Percentiles rank a stretch among this genome's conserved stretches.
These are phyloP conservation scores for Vulpes ferrilata DNA, from an alignment of 2,113 vertebrate species.

Conservation along the genomic window DNA sequence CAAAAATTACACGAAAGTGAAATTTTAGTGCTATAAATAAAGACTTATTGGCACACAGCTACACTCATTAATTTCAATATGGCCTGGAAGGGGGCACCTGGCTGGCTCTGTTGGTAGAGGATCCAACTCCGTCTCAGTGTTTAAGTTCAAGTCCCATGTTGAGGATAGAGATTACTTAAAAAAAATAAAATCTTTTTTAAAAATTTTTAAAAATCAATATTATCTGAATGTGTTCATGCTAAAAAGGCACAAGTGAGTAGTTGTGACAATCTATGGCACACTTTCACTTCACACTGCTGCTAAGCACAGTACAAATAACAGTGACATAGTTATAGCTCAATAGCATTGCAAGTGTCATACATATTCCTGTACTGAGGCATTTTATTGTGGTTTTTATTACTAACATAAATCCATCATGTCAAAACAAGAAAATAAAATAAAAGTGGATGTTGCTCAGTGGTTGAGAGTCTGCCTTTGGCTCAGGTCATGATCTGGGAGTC, in stretches of 20 bases:
- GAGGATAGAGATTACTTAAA: background rate
- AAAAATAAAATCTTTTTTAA: background rate
- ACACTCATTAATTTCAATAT: background rate
- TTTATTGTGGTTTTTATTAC: background rate
- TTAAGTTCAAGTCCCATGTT: background rate
- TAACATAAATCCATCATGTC: background rate
- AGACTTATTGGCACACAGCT: background rate
- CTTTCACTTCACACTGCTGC: background rate
- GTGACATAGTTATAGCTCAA: background rate
- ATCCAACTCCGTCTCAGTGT: background rate
- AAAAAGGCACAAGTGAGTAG: background rate
- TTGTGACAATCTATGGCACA: background rate
- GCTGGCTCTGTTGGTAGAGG: background rate
- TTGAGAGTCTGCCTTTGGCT: too few relatives aligned
- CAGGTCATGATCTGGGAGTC: too few relatives aligned
- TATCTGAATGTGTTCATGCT: background rate
- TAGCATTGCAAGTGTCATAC: background rate
- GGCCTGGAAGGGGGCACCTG: background rate
- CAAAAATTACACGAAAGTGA: slow-evolving; percentile 29
- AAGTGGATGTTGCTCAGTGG: background rate
- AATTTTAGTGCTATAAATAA: background rate
- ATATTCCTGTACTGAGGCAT: background rate
- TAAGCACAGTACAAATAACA: background rate
- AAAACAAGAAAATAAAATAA: background rate
- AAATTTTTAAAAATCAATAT: background rate